Conservation (phyloP, 2,888 invertebrate species). For the Caenorhabditis sulstoni region DNA sequence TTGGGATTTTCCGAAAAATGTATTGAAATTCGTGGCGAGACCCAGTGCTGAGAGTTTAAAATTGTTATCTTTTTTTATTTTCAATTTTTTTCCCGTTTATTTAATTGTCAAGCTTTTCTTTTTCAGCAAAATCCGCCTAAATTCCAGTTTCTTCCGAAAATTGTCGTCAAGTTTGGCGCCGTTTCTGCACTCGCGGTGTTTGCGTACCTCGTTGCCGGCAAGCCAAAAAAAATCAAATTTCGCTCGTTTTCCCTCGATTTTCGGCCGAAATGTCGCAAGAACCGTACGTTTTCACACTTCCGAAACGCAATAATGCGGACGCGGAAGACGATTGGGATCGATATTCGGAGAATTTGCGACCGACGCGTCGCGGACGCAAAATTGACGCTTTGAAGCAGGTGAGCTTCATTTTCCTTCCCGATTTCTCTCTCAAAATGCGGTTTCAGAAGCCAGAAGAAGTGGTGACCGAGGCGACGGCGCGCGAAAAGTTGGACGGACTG, state of each 20-base stretch:
- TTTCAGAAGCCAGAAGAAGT: slow-evolving; percentile 50
- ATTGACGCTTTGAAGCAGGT: slow-evolving; percentile 61
- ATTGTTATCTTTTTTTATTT: too few relatives aligned
- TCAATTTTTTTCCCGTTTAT: too few relatives aligned
- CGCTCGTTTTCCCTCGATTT: not conserved
- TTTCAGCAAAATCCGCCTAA: too few relatives aligned
- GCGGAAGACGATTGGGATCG: slow-evolving; percentile 65
- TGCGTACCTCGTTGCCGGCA: slow-evolving; percentile 7
- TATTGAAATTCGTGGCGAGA: too few relatives aligned
- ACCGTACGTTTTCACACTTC: slow-evolving; percentile 49
- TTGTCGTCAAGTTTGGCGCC: not conserved
- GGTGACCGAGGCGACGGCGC: slow-evolving; percentile 42
- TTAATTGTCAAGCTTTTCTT: too few relatives aligned
- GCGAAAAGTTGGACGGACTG: slow-evolving; percentile 37
- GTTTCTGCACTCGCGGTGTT: not conserved
- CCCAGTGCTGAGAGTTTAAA: too few relatives aligned
- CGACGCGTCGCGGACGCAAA: slow-evolving; percentile 61
- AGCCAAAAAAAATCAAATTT: not conserved
- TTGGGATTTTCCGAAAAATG: too few relatives aligned
- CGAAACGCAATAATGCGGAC: slow-evolving; percentile 42
- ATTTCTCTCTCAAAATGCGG: not conserved
- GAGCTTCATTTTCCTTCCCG: not conserved
- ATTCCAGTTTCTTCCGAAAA: too few relatives aligned
- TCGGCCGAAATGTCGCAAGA: slow-evolving; percentile 31
- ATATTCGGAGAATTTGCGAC: slow-evolving; percentile 65